A percentile compares a stretch with the other conserved stretches of the same genome.
phyloP scores from a whole-genome alignment of 2,888 invertebrate species.

The Agriotes lineatus region DNA sequence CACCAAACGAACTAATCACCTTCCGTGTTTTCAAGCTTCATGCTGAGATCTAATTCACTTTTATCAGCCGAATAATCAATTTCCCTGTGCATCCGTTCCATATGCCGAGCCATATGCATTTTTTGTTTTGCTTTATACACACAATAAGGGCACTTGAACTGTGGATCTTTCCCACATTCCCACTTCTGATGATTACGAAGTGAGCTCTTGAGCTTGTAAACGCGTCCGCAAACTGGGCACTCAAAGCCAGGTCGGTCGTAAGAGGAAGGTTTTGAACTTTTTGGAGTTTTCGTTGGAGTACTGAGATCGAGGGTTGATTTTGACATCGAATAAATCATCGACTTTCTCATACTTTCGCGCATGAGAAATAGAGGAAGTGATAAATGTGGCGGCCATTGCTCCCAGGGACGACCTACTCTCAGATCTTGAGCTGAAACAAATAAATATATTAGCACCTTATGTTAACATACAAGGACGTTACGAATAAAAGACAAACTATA shows the following conservation, averaged over 20 bases:
- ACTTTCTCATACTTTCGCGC: conserved; percentile 68
- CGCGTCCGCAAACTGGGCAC: conserved; percentile 85
- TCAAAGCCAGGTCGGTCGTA: conserved; percentile 72
- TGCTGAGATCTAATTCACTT: conserved; percentile 55
- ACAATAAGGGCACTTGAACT: conserved; percentile 86
- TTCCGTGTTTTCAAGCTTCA: conserved; percentile 23
- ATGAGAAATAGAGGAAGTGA: conserved; percentile 78
- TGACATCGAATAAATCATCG: conserved; percentile 58
- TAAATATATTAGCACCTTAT: conserved; percentile 42
- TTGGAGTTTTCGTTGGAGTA: conserved; percentile 50
- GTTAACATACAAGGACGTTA: neutral
- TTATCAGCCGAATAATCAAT: conserved; percentile 62
- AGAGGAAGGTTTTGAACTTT: too few species aligned
- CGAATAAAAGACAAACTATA: too few species aligned
- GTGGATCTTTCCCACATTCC: conserved; percentile 88
- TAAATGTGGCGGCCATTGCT: conserved; percentile 80
- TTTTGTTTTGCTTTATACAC: conserved; percentile 87
- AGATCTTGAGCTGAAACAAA: conserved; percentile 76
- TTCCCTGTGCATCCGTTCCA: conserved; percentile 83
- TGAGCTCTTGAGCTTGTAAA: conserved; percentile 89
- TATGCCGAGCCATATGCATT: conserved; percentile 86
- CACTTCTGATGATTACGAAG: conserved; percentile 86
- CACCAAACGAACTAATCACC: neutral
- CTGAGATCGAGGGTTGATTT: conserved; percentile 49
- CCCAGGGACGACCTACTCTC: conserved; percentile 77